Conservation (phyloP, 2,113 vertebrate species). For the Phocoena phocoena region DNA sequence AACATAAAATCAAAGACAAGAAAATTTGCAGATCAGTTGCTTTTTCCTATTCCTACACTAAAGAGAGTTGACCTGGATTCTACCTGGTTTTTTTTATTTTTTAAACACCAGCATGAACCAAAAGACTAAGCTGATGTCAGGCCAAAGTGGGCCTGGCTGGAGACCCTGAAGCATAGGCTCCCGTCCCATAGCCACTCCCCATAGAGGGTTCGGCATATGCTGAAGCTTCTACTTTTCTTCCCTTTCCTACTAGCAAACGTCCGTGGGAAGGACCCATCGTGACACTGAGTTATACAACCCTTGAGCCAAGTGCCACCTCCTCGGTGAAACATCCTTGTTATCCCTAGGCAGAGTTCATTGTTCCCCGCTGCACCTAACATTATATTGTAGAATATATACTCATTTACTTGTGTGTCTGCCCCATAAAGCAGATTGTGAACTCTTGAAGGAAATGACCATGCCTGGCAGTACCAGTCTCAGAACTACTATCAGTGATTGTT, state of each 20-base stretch:
- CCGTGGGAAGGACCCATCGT: neutral
- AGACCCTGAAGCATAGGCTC: neutral
- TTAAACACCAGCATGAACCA: neutral
- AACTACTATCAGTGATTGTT: neutral
- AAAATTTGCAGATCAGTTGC: neutral
- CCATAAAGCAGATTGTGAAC: neutral
- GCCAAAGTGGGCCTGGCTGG: neutral
- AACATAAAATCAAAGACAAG: slow-evolving; percentile 69
- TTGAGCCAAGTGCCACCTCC: neutral
- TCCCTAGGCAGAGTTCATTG: neutral
- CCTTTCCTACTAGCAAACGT: neutral
- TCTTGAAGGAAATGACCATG: neutral
- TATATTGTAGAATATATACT: neutral
- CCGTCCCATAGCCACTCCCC: neutral
- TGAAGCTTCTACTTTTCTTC: neutral
- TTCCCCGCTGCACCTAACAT: neutral
- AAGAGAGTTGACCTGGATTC: neutral
- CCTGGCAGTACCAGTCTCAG: neutral
- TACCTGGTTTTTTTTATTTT: neutral
- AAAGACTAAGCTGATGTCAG: neutral
- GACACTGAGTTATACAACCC: neutral
- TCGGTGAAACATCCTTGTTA: neutral
- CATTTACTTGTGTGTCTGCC: neutral
- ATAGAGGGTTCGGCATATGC: rapidly evolving
- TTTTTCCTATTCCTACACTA: slow-evolving; percentile 49